Conservation (phyloP, 2,797 vertebrate species). For the Delichon dasypus region DNA sequence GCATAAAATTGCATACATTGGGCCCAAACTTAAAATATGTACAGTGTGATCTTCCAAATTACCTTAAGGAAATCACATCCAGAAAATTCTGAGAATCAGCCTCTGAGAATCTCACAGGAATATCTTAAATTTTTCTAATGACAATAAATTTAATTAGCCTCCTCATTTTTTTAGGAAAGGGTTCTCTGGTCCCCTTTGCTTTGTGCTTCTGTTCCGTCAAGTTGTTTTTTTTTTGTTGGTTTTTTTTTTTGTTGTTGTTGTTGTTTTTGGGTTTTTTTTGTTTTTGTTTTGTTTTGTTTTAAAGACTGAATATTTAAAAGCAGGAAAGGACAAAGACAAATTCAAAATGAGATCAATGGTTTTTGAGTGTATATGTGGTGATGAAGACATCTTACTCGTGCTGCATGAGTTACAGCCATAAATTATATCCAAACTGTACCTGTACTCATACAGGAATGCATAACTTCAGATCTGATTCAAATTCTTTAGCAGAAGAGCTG, state of each 20-base stretch:
- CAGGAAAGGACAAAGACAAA: background rate
- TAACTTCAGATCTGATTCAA: background rate
- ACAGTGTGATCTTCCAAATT: background rate
- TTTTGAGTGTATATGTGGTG: background rate
- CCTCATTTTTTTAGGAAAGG: background rate
- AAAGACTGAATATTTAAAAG: background rate
- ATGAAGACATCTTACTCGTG: background rate
- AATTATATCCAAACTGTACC: background rate
- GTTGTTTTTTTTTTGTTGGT: no score
- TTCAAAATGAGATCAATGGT: background rate
- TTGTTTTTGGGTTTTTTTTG: no score
- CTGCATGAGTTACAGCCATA: background rate
- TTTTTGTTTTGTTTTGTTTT: background rate
- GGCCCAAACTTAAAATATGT: background rate
- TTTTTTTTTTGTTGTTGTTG: no score
- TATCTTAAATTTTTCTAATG: background rate
- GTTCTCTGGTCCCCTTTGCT: background rate
- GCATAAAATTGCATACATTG: background rate
- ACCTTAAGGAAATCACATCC: rapidly evolving
- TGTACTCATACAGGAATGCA: background rate
- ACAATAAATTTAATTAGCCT: background rate
- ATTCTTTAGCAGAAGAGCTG: background rate
- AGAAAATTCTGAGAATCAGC: background rate
- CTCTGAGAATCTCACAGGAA: background rate
- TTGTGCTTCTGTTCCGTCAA: background rate